These are phyloP conservation scores for Poecilia velifera DNA, from an alignment of 2,797 vertebrate genomes.

Conservation along the genomic window DNA sequence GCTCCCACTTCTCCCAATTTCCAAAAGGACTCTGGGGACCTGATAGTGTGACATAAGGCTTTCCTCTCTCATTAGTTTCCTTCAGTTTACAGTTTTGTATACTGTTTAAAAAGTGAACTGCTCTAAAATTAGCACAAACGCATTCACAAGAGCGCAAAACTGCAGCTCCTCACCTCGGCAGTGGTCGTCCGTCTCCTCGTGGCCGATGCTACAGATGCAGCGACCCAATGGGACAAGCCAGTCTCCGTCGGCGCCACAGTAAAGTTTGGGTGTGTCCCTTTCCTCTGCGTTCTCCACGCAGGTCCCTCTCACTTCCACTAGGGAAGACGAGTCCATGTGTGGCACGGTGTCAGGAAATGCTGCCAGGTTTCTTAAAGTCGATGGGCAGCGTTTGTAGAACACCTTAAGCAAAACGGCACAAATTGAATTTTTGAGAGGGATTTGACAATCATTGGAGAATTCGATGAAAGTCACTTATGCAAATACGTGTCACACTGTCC, in stretches of 20 bases:
- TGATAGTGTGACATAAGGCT: slow-evolving; percentile 48
- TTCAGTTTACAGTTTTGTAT: neutral
- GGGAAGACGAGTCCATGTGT: slow-evolving; percentile 92
- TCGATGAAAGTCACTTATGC: slow-evolving; percentile 4
- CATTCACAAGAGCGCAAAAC: slow-evolving; percentile 1
- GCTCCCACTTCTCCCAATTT: slow-evolving; percentile 53
- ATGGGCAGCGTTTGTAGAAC: slow-evolving; percentile 97
- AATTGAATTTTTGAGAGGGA: neutral
- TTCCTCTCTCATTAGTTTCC: neutral
- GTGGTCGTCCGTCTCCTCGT: slow-evolving; percentile 92
- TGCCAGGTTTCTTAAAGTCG: slow-evolving; percentile 92
- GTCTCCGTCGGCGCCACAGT: slow-evolving; percentile 96
- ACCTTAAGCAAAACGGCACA: slow-evolving; percentile 71
- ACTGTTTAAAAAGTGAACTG: neutral
- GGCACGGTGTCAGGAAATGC: slow-evolving; percentile 96
- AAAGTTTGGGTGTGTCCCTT: slow-evolving; percentile 92
- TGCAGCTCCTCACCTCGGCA: slow-evolving; percentile 87
- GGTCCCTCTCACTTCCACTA: slow-evolving; percentile 95
- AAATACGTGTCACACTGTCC: slow-evolving; percentile 5
- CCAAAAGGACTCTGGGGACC: slow-evolving; percentile 56
- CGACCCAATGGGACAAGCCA: slow-evolving; percentile 96
- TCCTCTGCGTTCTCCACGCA: slow-evolving; percentile 97
- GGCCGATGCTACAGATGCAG: slow-evolving; percentile 94
- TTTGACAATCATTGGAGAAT: neutral
- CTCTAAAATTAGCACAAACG: slow-evolving; percentile 28